These are phyloP conservation scores for Myodes glareolus DNA, from an alignment of 2,113 vertebrate species.

Conservation along the genomic window DNA sequence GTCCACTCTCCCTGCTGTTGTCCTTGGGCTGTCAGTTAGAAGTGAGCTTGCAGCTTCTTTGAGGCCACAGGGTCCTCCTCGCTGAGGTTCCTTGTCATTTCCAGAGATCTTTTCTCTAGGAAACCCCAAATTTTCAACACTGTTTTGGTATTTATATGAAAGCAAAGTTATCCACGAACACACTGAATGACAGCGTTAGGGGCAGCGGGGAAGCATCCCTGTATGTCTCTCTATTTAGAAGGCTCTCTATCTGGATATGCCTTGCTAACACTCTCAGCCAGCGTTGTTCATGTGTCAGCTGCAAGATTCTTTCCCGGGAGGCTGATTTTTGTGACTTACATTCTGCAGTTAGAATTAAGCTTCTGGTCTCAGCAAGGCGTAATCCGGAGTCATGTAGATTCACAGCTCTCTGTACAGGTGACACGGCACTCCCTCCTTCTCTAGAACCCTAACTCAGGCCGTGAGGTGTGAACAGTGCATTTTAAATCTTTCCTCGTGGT, in stretches of 20 bases:
- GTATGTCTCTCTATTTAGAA: no score
- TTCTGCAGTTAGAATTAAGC: background rate
- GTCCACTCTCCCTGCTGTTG: background rate
- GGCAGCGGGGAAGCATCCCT: background rate
- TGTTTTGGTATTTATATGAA: constrained; percentile 58
- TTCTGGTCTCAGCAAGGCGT: constrained; percentile 1
- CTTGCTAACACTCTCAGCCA: background rate
- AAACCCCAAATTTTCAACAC: constrained; percentile 5
- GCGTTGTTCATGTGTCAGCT: background rate
- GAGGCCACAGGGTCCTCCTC: background rate
- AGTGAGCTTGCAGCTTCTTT: constrained; percentile 39
- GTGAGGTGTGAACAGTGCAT: background rate
- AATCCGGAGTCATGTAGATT: background rate
- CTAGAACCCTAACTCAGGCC: background rate
- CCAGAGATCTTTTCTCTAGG: constrained; percentile 27
- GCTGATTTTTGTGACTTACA: constrained; percentile 14
- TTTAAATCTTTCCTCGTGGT: background rate
- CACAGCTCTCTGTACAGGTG: background rate
- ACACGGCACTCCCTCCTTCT: background rate
- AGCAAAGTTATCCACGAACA: constrained; percentile 39
- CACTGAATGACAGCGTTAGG: constrained; percentile 8
- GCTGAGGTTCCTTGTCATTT: constrained; percentile 39
- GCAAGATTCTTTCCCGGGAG: background rate
- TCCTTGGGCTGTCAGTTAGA: constrained; percentile 28
- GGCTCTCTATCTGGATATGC: background rate